Percentiles rank a stretch among this genome's conserved stretches.
These are phyloP conservation scores for Cryptotermes secundus DNA, from an alignment of 1,140 invertebrate species.

Conservation along the genomic window DNA sequence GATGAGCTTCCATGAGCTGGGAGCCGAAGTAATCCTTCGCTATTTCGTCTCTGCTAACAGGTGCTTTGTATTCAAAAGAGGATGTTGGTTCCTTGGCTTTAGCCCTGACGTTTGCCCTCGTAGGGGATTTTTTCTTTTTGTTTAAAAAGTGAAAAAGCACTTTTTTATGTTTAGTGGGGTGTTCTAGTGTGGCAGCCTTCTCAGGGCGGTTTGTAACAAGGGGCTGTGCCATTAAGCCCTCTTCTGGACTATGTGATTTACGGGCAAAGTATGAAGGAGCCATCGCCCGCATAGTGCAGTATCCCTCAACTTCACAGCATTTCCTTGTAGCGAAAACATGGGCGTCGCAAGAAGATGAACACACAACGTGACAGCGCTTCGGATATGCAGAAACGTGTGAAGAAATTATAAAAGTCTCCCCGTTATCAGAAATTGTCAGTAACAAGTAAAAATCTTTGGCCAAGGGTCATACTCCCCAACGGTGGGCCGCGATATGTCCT, in stretches of 20 bases:
- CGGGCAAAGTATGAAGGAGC: neutral
- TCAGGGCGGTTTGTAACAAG: neutral
- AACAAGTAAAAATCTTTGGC: no score
- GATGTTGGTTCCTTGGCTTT: neutral
- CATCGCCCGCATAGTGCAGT: neutral
- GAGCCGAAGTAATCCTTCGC: conserved; percentile 22
- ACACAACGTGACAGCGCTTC: no score
- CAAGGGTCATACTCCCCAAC: no score
- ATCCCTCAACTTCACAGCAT: neutral
- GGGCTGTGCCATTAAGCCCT: neutral
- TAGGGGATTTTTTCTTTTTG: neutral
- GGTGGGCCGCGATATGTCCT: no score
- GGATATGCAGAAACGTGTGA: no score
- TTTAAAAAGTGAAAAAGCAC: conserved; percentile 33
- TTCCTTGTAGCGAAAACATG: no score
- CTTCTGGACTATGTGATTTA: neutral
- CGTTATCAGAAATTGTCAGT: no score
- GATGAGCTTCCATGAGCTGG: neutral
- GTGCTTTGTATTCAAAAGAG: conserved; percentile 31
- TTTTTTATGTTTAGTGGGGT: conserved; percentile 30
- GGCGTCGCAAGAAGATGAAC: no score
- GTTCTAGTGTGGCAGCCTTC: neutral
- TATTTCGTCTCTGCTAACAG: neutral
- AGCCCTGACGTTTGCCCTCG: neutral
- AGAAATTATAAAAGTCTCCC: no score